These are phyloP conservation scores for Oryctes rhinoceros DNA, from an alignment of 1,140 invertebrate species.

Conservation along the genomic window DNA sequence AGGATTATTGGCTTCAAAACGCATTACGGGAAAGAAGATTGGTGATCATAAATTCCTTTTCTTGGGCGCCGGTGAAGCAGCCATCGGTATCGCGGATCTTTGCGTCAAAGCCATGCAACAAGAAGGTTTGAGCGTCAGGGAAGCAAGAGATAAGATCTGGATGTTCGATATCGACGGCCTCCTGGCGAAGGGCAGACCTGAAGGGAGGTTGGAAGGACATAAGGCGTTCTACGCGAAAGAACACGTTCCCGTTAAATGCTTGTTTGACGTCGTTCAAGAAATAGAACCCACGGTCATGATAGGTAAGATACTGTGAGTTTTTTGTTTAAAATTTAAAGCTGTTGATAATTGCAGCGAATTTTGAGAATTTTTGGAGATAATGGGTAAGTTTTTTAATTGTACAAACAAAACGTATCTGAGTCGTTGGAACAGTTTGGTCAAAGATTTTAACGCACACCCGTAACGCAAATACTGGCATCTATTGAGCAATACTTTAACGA, in stretches of 20 bases:
- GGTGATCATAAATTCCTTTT: conserved; percentile 88
- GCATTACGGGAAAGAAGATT: conserved; percentile 81
- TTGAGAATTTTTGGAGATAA: no score
- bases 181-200: conserved; percentile 75
- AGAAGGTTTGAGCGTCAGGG: conserved; percentile 78
- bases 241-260: conserved; percentile 76
- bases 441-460: no score
- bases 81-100: conserved; percentile 81
- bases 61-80: conserved; percentile 91
- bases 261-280: conserved; percentile 80
- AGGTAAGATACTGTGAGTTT: conserved; percentile 72
- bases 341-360: no score
- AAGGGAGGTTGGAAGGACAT: conserved; percentile 78
- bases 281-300: conserved; percentile 88
- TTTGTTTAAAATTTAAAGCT: no score
- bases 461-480: no score
- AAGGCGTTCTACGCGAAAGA: conserved; percentile 87
- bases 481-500: no score
- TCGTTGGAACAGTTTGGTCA: no score
- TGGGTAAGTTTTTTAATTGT: no score
- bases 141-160: conserved; percentile 86
- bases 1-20: conserved; percentile 83
- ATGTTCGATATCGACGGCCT: conserved; percentile 89
- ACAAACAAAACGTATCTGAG: no score
- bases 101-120: conserved; percentile 86